Evolutionary conservation across 2,888 invertebrate species (phyloP).

Genomic region (Drosophila nr. perissopoda): DNA sequence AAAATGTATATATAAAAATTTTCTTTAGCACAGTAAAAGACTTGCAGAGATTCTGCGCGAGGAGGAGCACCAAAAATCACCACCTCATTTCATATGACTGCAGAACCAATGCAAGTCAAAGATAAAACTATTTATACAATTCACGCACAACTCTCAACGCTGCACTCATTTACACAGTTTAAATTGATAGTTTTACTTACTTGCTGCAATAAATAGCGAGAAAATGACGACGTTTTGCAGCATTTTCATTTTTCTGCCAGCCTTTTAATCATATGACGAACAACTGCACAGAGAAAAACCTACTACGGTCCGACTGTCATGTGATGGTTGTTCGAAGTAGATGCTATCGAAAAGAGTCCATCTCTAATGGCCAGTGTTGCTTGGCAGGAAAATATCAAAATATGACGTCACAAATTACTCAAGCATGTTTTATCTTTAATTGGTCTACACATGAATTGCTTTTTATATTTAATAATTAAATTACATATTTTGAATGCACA

Average conservation of each 20-base stretch:
- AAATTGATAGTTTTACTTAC: constrained; percentile 74
- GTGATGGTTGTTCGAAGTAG: constrained; percentile 62
- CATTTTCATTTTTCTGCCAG: constrained; percentile 79
- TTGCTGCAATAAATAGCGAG: constrained; percentile 80
- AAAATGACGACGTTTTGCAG: constrained; percentile 80
- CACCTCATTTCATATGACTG: constrained; percentile 12
- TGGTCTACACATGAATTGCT: neutral
- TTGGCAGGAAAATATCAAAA: neutral
- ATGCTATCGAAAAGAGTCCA: constrained; percentile 42
- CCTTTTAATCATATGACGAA: constrained; percentile 84
- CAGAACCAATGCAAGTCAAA: constrained; percentile 43
- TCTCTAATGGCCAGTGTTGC: constrained; percentile 25
- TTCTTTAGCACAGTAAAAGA: neutral
- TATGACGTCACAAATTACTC: constrained; percentile 24
- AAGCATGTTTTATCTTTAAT: neutral
- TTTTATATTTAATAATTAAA: neutral
- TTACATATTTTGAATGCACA: neutral
- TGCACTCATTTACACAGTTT: neutral
- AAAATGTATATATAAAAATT: neutral
- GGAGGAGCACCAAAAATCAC: constrained; percentile 12
- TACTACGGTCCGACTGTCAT: constrained; percentile 69
- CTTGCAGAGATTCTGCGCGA: constrained; percentile 59
- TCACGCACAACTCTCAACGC: neutral
- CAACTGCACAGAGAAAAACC: constrained; percentile 71
- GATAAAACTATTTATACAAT: constrained; percentile 23